Percentiles rank a stretch among this genome's conserved stretches.
These are phyloP conservation scores for Myotis daubentonii DNA, from an alignment of 2,797 vertebrate genomes.

Conservation along the genomic window DNA sequence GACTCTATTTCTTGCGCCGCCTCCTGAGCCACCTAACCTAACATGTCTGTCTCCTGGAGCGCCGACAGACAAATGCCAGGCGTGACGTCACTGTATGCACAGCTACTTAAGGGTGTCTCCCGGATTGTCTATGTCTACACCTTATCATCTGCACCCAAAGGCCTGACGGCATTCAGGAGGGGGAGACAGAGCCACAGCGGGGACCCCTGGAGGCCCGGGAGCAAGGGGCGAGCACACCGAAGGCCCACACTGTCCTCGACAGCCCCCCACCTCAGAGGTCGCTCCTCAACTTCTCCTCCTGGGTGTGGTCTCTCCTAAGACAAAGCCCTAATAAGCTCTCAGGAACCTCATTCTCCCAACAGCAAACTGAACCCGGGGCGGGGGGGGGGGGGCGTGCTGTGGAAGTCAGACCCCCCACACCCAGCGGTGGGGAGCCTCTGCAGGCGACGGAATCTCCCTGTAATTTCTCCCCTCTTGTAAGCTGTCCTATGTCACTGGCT, in stretches of 20 bases:
- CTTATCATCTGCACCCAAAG: background rate
- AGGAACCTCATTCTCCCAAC: background rate
- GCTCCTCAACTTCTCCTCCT: background rate
- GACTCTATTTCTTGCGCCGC: no score
- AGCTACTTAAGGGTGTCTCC: background rate
- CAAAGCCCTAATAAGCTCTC: background rate
- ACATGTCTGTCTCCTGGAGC: background rate
- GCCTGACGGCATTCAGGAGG: background rate
- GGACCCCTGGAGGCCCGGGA: background rate
- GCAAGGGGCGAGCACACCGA: accelerated
- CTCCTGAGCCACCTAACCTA: no score
- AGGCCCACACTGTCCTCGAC: background rate
- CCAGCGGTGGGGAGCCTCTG: accelerated
- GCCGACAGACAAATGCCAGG: background rate
- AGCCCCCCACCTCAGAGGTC: background rate
- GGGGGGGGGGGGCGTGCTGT: no score
- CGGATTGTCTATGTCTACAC: background rate
- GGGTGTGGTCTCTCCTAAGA: background rate
- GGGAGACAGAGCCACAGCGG: background rate
- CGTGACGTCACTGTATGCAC: accelerated
- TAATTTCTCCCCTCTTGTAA: background rate
- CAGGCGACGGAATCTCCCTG: accelerated
- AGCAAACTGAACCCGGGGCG: background rate
- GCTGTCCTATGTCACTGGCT: no score
- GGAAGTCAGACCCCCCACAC: background rate